phyloP scores from a whole-genome alignment of 2,888 invertebrate genomes.

The Euzetes globulus region DNA sequence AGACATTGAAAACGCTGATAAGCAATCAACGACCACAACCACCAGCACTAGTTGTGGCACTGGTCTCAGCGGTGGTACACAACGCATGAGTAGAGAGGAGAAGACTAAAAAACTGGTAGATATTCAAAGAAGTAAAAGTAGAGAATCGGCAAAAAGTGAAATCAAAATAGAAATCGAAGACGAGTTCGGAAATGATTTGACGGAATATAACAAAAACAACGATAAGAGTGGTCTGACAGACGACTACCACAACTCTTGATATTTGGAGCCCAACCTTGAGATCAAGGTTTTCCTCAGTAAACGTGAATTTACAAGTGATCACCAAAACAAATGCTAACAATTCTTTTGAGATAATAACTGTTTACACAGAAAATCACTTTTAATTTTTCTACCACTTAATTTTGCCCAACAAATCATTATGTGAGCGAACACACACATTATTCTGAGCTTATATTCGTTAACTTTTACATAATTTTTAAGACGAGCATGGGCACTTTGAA shows the following conservation, averaged over 20 bases:
- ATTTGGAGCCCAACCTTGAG: not conserved
- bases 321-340: no score
- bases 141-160: not conserved
- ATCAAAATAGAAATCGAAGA: not conserved
- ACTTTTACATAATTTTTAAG: no score
- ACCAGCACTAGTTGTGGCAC: not conserved
- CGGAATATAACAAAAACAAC: not conserved
- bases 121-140: not conserved
- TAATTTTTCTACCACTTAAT: no score
- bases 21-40: not conserved
- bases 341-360: no score
- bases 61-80: not conserved
- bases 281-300: not conserved
- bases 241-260: not conserved
- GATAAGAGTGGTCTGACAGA: not conserved
- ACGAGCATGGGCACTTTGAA: no score
- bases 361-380: no score
- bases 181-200: not conserved
- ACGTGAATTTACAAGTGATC: not conserved
- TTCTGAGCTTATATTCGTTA: no score
- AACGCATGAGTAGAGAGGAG: not conserved
- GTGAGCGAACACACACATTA: no score
- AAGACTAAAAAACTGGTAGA: slow-evolving; percentile 13
- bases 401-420: no score
- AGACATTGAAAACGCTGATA: not conserved